These are phyloP conservation scores for Drosophila picticornis DNA, from an alignment of 2,888 invertebrate genomes.

Conservation along the genomic window DNA sequence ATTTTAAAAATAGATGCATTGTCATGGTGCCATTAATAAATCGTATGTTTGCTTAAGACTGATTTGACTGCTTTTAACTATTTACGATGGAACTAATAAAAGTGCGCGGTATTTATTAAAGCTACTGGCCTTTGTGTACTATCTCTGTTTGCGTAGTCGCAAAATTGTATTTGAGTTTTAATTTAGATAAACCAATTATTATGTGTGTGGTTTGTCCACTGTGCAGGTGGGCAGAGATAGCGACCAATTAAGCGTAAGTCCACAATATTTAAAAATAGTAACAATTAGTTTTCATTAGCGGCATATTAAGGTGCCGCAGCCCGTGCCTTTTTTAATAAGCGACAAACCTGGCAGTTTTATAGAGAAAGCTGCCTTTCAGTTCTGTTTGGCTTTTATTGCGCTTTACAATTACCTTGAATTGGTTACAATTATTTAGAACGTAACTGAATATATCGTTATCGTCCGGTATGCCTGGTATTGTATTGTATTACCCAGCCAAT, in stretches of 20 bases:
- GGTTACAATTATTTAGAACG: neutral
- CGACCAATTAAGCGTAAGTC: constrained; percentile 47
- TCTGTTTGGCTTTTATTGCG: constrained; percentile 51
- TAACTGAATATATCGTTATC: constrained; percentile 24
- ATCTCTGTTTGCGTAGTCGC: too few relatives aligned
- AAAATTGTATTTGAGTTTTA: constrained; percentile 31
- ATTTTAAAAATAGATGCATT: constrained; percentile 10
- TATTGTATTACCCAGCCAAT: neutral
- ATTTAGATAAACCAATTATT: constrained; percentile 16
- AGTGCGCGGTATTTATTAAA: constrained; percentile 31
- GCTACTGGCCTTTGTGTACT: constrained; percentile 9
- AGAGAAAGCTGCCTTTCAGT: constrained; percentile 33
- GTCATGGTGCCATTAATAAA: constrained; percentile 26
- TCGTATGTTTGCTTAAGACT: neutral
- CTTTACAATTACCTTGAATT: constrained; percentile 48
- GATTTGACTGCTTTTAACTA: constrained; percentile 18
- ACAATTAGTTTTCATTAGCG: constrained; percentile 72
- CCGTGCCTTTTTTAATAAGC: constrained; percentile 38
- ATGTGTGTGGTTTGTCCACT: constrained; percentile 20
- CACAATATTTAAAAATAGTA: constrained; percentile 67
- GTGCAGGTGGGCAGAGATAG: constrained; percentile 11
- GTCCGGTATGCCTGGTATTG: neutral
- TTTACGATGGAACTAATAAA: constrained; percentile 40
- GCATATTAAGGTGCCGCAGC: constrained; percentile 6
- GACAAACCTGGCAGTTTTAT: neutral